phyloP scores from a whole-genome alignment of 2,113 vertebrate species.

The Cnemophilus loriae region DNA sequence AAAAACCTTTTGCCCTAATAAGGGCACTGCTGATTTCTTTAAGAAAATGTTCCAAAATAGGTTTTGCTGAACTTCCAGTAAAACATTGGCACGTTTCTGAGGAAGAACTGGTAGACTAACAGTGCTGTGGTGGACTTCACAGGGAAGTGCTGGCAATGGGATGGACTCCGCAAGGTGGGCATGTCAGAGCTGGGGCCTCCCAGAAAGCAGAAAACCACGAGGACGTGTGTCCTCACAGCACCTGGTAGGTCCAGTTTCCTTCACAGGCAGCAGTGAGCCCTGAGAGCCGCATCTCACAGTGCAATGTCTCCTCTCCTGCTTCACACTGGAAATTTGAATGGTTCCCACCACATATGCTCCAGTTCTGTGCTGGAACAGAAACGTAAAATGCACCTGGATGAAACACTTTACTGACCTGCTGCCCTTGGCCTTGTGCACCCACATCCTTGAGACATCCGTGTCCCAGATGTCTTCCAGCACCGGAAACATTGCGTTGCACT shows the following conservation, averaged over 20 bases:
- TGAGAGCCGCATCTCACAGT: background rate
- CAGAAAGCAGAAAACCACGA: background rate
- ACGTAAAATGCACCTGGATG: background rate
- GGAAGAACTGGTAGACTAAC: background rate
- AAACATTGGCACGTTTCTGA: background rate
- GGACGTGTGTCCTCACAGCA: background rate
- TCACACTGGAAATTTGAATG: background rate
- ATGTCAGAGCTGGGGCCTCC: background rate
- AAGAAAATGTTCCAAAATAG: background rate
- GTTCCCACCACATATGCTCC: background rate
- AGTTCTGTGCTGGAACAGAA: background rate
- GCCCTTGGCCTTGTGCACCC: background rate
- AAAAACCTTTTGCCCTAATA: background rate
- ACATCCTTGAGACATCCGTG: background rate
- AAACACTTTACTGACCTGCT: background rate
- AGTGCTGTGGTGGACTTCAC: background rate
- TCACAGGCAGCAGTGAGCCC: accelerated
- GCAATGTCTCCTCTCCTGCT: background rate
- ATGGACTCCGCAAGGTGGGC: background rate
- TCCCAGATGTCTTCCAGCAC: background rate
- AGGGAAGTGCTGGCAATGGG: background rate
- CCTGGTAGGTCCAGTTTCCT: background rate
- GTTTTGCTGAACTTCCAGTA: background rate
- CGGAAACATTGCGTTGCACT: background rate
- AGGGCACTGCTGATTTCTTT: background rate